phyloP scores from a whole-genome alignment of 2,797 vertebrate genomes.

The Myotis daubentonii region DNA sequence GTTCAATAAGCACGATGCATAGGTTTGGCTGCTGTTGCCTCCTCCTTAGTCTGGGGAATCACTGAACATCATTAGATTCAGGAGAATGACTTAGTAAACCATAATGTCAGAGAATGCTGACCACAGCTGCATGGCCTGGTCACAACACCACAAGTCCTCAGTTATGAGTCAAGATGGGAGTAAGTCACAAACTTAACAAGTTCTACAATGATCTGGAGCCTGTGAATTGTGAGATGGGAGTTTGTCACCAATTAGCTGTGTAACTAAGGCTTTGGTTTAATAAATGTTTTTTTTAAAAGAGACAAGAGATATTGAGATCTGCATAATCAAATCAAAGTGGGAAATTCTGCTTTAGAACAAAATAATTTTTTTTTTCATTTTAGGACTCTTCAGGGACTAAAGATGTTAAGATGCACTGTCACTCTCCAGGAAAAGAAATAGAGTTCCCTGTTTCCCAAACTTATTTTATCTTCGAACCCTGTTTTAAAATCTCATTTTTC shows the following conservation, averaged over 20 bases:
- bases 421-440: background rate
- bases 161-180: background rate
- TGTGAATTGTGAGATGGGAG: background rate
- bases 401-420: background rate
- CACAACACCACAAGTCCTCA: background rate
- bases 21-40: background rate
- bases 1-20: background rate
- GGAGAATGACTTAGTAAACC: constrained; percentile 24
- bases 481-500: constrained; percentile 2
- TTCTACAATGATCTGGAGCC: background rate
- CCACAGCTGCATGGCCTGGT: background rate
- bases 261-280: background rate
- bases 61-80: background rate
- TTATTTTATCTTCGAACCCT: background rate
- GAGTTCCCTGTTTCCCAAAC: background rate
- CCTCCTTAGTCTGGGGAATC: background rate
- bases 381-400: background rate
- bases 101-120: background rate
- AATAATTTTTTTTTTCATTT: background rate
- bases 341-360: constrained; percentile 16
- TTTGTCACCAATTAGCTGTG: background rate
- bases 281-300: background rate
- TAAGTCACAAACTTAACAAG: background rate
- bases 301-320: background rate
- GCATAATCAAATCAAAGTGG: constrained; percentile 12